Percentiles rank a stretch among this genome's conserved stretches.
phyloP scores from a whole-genome alignment of 1,140 invertebrate genomes.

The Ruditapes philippinarum region DNA sequence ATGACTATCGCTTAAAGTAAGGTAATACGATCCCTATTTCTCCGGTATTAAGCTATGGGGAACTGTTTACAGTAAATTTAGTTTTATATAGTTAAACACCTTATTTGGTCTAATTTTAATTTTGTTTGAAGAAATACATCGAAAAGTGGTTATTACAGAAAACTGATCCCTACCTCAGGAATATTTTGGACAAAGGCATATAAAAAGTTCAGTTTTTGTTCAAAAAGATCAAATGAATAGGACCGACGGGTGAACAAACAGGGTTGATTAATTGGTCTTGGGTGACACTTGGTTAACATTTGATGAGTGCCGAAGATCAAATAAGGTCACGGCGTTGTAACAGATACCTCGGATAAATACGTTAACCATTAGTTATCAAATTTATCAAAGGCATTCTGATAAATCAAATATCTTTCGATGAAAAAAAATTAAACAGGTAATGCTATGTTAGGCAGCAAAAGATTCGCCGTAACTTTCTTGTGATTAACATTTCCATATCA shows the following conservation, averaged over 20 bases:
- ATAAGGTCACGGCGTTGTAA: slow-evolving; percentile 56
- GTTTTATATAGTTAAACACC: slow-evolving; percentile 61
- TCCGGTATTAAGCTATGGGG: slow-evolving; percentile 45
- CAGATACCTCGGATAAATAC: slow-evolving; percentile 44
- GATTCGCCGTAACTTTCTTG: too few relatives aligned
- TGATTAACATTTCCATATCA: too few relatives aligned
- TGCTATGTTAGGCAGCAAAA: too few relatives aligned
- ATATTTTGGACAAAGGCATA: slow-evolving; percentile 46
- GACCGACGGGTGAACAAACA: slow-evolving; percentile 51
- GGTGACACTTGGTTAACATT: slow-evolving; percentile 52
- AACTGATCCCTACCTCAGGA: slow-evolving; percentile 44
- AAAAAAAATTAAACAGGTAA: background rate
- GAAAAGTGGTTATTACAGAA: slow-evolving; percentile 59
- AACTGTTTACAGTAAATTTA: slow-evolving; percentile 66
- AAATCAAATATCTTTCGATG: slow-evolving; percentile 9
- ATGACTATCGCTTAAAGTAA: slow-evolving; percentile 53
- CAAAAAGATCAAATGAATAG: slow-evolving; percentile 63
- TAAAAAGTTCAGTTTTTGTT: slow-evolving; percentile 55
- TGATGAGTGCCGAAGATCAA: slow-evolving; percentile 58
- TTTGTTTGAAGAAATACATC: slow-evolving; percentile 52
- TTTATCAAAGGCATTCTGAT: slow-evolving; percentile 62
- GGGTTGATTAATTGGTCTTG: slow-evolving; percentile 49
- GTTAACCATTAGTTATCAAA: slow-evolving; percentile 58
- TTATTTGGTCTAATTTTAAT: slow-evolving; percentile 68
- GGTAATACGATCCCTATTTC: slow-evolving; percentile 40